These are phyloP conservation scores for Molanna angustata DNA, from an alignment of 2,888 invertebrate species.

Conservation along the genomic window DNA sequence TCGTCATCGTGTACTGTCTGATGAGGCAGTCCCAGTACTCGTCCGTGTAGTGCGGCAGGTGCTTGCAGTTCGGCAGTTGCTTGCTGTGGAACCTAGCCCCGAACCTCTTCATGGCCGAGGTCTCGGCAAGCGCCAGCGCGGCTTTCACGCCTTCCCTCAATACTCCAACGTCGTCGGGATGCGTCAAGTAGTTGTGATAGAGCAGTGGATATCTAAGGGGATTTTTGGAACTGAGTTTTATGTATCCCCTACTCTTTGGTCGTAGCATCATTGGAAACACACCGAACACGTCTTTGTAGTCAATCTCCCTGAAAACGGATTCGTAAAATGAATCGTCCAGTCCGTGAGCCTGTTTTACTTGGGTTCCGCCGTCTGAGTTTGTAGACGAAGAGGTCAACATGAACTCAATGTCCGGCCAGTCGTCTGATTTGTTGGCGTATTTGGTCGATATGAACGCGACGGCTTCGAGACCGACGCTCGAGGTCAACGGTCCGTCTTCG, in stretches of 20 bases:
- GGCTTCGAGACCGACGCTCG: conserved; percentile 82
- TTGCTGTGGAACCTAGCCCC: conserved; percentile 74
- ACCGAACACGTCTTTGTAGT: conserved; percentile 73
- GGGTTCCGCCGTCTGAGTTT: conserved; percentile 79
- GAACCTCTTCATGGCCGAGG: conserved; percentile 72
- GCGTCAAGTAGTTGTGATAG: conserved; percentile 88
- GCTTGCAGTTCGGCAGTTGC: conserved; percentile 79
- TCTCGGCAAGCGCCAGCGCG: conserved; percentile 76
- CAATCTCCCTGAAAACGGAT: conserved; percentile 69
- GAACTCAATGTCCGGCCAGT: conserved; percentile 91
- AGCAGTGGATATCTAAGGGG: conserved; percentile 80
- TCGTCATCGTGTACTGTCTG: conserved; percentile 82
- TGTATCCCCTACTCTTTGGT: conserved; percentile 79
- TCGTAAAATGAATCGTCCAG: conserved; percentile 78
- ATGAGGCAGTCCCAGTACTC: conserved; percentile 86
- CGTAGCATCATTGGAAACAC: conserved; percentile 88
- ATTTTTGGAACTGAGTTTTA: conserved; percentile 68
- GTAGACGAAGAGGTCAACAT: conserved; percentile 84
- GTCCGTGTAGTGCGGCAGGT: conserved; percentile 72
- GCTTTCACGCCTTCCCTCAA: conserved; percentile 85
- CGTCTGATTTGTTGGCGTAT: conserved; percentile 80
- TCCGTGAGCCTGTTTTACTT: conserved; percentile 78
- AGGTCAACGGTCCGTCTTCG: conserved; percentile 85
- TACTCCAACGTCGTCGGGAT: conserved; percentile 80
- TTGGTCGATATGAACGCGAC: conserved; percentile 87